Base-by-base conservation (phyloP, 2,888 invertebrate genomes). In the Cloeon dipterum region DNA sequence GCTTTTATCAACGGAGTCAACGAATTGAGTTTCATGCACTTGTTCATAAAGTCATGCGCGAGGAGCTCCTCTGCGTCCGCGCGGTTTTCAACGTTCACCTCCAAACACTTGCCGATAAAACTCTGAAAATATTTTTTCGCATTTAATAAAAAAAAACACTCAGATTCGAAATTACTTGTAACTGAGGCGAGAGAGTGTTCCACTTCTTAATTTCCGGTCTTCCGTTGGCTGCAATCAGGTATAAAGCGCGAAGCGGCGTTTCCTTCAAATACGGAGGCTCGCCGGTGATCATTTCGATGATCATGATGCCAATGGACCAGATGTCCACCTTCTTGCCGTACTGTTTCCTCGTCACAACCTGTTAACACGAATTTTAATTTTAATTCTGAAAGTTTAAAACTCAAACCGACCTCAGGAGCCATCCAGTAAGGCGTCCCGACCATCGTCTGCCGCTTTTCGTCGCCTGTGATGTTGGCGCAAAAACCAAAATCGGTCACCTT, bases 381-480 rank as follows among this genome's bases (percentile, higher is more conserved):
- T n/a, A n/a, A n/a, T n/a, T n/a, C n/a, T n/a, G n/a, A n/a, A n/a
- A n/a, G n/a, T n/a, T n/a, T n/a, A n/a, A n/a, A n/a, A n/a, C n/a
- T n/a, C n/a, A n/a, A n/a, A n/a, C n/a, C 23, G 42, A 52, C 52
- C 56, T 89, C 89, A 0, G 93, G 93, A 0, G 93, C 89, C 93
- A 94, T 94, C 94, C 91, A 91, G 50, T 89, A 93, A 0, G 91
- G 91, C 0, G 93, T 93, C n/a, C 93, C 91, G 1, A 91, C 91
- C 85, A 93, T 86, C 0, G 93, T 93, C 52, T 85, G 83, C n/a
- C 89, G 62, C 54, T 94, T 93, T 50, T 89, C 83, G 46, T 89
- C 91, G 0, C 83, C 86, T 29, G 79, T 74, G 38, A 96, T 82
- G 53, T 94, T 94, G 3, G 94, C 96, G 59, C 93, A 96, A 59